These are phyloP conservation scores for Holotrichia oblita DNA, from an alignment of 1,140 invertebrate species.

Conservation along the genomic window DNA sequence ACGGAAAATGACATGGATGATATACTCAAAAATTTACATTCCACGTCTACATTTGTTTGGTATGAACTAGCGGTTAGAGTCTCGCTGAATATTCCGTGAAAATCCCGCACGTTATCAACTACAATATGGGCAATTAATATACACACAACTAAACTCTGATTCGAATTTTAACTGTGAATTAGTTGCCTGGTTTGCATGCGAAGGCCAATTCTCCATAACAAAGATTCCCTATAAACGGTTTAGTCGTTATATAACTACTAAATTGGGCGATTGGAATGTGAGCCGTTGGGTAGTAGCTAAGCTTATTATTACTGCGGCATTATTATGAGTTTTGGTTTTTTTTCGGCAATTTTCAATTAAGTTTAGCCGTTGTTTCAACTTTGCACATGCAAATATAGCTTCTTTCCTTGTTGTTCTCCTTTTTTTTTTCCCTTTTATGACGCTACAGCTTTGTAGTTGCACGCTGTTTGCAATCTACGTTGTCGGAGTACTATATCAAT, in stretches of 20 bases:
- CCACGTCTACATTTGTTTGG: no score
- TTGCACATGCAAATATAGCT: slow-evolving; percentile 36
- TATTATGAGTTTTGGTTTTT: slow-evolving; percentile 39
- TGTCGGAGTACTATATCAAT: background rate
- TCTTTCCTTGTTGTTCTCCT: background rate
- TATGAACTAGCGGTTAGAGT: no score
- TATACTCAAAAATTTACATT: no score
- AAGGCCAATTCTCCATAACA: background rate
- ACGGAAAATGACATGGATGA: no score
- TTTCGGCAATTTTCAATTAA: slow-evolving; percentile 42
- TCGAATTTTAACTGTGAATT: slow-evolving; percentile 39
- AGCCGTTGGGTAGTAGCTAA: slow-evolving; percentile 38
- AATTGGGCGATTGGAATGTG: slow-evolving; percentile 27
- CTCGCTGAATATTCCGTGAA: no score
- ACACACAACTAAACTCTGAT: slow-evolving; percentile 38
- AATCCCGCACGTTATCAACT: background rate
- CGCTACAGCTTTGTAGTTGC: background rate
- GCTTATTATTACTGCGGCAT: slow-evolving; percentile 42
- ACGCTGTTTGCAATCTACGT: background rate
- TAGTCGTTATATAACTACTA: background rate
- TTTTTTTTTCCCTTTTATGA: background rate
- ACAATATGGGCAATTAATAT: slow-evolving; percentile 36
- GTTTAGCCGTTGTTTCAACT: slow-evolving; percentile 31
- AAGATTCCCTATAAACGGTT: background rate
- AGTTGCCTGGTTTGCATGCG: background rate